Base-by-base conservation (phyloP, 64 coral and sea anemone genomes). In the Anthopleura sola region DNA sequence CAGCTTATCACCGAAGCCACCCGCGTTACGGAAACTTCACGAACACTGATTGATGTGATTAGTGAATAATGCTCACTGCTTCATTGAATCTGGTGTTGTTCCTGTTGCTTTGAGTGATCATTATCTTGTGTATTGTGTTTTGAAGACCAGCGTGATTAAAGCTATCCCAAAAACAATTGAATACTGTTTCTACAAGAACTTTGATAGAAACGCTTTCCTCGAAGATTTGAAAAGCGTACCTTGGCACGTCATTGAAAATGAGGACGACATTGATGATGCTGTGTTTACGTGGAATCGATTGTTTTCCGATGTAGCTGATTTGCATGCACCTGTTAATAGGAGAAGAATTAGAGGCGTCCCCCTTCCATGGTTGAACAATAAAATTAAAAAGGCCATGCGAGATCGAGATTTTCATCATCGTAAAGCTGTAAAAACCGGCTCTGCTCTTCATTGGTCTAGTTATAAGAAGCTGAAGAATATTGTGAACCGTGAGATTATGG, bases 121-220 rank as follows among this genome's bases (percentile, higher is more conserved):
- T 47, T 78, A 60, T 40, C 44, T 91, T 15, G 83, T 91, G 16
- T 90, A 77, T 90, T 85, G 49, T 38, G 56, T 90, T 24, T 36
- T 91, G 17, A 91, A 82, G 40, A 55, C 49, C 34, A 82, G 82
- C 55, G 85, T 90, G 19, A 26, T 85, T 75, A 82, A 82, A 48
- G 79, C 33, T 82, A 37, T 39, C 8, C 79, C 79, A 4, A 82
- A 37, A 82, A 82, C 49, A 53, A n/a, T 82, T 4, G 79, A 80
- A 87, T 78, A 54, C 87, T 21, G 79, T 19, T 87, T 57, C 21
- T 92, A 76, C 28, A 92, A 92, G 55, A 84, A 90, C 37, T 90
- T 84, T 75, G 81, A 90, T 60, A 44, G 58, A 5, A 78, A 56
- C 75, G 18, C 13, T 37, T 86, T 86, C 46, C 69, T 88, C 26